Percentiles rank a stretch among this genome's conserved stretches.
phyloP scores from a whole-genome alignment of 2,113 vertebrate species.

The Mastomys coucha region DNA sequence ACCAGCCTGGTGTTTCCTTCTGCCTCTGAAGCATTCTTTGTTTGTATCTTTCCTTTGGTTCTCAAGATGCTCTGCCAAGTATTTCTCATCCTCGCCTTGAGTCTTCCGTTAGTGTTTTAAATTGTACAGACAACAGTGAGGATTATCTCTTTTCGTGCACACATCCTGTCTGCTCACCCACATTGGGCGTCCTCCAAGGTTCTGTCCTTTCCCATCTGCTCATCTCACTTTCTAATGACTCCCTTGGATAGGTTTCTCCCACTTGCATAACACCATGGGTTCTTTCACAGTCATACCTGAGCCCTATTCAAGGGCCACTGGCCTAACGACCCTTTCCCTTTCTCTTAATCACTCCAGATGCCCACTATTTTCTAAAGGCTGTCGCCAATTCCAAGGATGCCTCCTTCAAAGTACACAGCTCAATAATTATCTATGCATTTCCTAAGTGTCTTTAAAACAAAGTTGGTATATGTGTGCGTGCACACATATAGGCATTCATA shows the following conservation, averaged over 20 bases:
- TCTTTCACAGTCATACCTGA: not conserved
- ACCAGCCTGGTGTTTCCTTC: not conserved
- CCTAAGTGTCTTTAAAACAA: not conserved
- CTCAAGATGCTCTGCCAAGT: not conserved
- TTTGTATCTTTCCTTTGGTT: not conserved
- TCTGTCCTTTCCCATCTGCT: constrained; percentile 75
- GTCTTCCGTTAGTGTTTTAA: constrained; percentile 56
- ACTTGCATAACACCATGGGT: not conserved
- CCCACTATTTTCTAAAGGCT: not conserved
- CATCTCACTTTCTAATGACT: constrained; percentile 45
- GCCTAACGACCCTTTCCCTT: not conserved
- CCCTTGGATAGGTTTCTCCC: constrained; percentile 52
- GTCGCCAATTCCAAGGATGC: not conserved
- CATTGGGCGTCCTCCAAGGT: constrained; percentile 69
- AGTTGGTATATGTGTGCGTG: not conserved
- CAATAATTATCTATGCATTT: not conserved
- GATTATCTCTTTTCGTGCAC: constrained; percentile 39
- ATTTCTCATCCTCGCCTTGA: not conserved
- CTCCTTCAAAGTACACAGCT: not conserved
- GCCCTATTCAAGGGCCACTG: not conserved
- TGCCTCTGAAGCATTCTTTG: not conserved
- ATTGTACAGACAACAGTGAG: constrained; percentile 45
- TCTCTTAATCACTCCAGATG: not conserved
- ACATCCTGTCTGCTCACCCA: constrained; percentile 45
- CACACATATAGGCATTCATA: too few relatives aligned